Evolutionary conservation across 2,888 invertebrate species (phyloP), one percentile per base, ranked within the genome.

Genomic region (Orthonevra nobilis): DNA sequence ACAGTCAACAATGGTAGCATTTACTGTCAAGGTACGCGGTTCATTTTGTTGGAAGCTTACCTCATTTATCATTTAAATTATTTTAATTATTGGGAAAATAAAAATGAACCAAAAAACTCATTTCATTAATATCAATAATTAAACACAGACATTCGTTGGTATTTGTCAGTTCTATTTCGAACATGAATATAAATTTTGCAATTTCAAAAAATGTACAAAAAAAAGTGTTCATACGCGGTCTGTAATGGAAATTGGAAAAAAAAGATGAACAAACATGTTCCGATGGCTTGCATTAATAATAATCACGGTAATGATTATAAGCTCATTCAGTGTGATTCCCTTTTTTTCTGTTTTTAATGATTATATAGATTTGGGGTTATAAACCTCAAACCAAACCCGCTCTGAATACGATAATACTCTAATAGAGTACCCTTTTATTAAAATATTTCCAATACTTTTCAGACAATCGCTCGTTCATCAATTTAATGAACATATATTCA

Each of bases 261-360:
- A n/a, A n/a, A n/a, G n/a, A n/a, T n/a, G n/a, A n/a, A n/a, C n/a
- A 5, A 23, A 58, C 28, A 19, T 54, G 20, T 28, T 7, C 10
- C 14, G 28, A 68, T 46, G 61, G 32, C 61, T 48, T 61, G 20
- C 74, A 75, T 75, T 75, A 63, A 68, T 63, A 68, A 75, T 68
- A 75, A 75, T 75, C 74, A 68, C 68, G 56, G 68, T 48, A 58
- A 60, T 60, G 34, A 58, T 69, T 63, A 63, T 68, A 50, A 56
- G 56, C 36, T 42, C 42, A 14, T 23, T 14, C 34, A 48, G 40
- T 48, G 46, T 32, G 54, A 32, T 40, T 75, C 58, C 23, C 3
- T 10, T 9, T n/a, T n/a, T n/a, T n/a, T n/a, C n/a, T n/a, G n/a
- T n/a, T n/a, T n/a, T n/a, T n/a, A n/a, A n/a, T n/a, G n/a, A n/a